Evolutionary conservation across 2,797 vertebrate genomes (phyloP).

Genomic region (Sciurus vulgaris): DNA sequence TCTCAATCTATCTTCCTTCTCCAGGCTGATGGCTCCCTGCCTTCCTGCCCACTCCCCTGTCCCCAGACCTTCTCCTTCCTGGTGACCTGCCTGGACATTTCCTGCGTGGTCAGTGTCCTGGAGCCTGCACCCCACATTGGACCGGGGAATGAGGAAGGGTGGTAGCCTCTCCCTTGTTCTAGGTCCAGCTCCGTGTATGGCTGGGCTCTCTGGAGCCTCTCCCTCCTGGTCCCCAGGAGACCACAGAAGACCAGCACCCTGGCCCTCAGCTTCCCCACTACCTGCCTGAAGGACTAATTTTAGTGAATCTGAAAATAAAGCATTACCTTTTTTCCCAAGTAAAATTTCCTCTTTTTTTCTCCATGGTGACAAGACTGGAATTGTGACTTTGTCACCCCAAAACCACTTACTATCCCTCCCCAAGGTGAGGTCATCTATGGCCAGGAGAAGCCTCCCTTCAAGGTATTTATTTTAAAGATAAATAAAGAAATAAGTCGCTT

Average conservation of each 20-base stretch:
- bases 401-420: slow-evolving; percentile 21
- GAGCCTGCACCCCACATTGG: not conserved
- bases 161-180: not conserved
- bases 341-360: not conserved
- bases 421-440: not conserved
- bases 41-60: not conserved
- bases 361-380: not conserved
- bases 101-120: not conserved
- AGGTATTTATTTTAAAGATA: not conserved
- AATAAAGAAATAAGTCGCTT: not conserved
- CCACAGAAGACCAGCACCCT: not conserved
- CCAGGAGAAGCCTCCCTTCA: not conserved
- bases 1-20: not conserved
- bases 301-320: not conserved
- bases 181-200: accelerated
- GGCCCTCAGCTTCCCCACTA: accelerated
- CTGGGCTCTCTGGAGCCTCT: not conserved
- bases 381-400: not conserved
- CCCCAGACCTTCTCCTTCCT: not conserved
- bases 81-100: not conserved
- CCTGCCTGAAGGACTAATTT: not conserved
- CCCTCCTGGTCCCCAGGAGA: not conserved
- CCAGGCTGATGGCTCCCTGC: not conserved
- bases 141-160: not conserved
- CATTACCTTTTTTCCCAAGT: not conserved